Evolutionary conservation across 2,797 vertebrate species (phyloP), one percentile per base, ranked within the genome.

Genomic region (Falco rusticolus): DNA sequence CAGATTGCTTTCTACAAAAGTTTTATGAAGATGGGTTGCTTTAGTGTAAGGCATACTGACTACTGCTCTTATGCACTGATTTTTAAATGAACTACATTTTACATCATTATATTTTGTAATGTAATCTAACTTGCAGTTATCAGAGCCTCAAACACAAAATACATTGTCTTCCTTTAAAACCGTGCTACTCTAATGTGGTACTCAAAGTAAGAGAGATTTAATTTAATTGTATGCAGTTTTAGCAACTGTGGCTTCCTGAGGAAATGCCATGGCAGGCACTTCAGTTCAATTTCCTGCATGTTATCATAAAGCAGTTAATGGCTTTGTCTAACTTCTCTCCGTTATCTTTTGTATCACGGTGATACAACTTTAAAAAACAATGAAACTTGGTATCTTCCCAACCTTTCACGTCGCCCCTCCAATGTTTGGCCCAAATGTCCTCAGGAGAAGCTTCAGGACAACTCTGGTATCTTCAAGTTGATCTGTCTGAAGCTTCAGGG

Each of bases 401-500:
- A 6, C 29, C n/a, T 3, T 37, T 80, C 37, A 65, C 29, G 21
- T 26, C 4, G 4, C 8, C 0, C 0, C 10, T 61, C 13, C 24
- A 37, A 0, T 51, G 39, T 34, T 43, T 39, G 53, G 21, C n/a
- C 37, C 24, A 47, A 61, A 68, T n/a, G 2, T 68, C 54, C 63
- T 84, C 26, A 85, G 37, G 50, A 75, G 41, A 93, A 78, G 50
- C 56, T 91, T 84, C n/a, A 53, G 56, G 51, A 45, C 29, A 81
- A 4, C 26, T 69, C 12, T 15, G 33, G 3, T 79, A 24, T 63
- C 18, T 87, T 89, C 10, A 43, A 2, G 29, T 43, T 76, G 33
- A n/a, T 45, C 47, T 69, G 2, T 41, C 26, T 68, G 48, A 90
- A 70, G 41, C 31, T 59, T 80, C 41, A 61, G 60, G 34, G 24